A percentile compares a stretch with the other conserved stretches of the same genome.
phyloP scores from a whole-genome alignment of 2,113 vertebrate species.

The Dasyprocta punctata region DNA sequence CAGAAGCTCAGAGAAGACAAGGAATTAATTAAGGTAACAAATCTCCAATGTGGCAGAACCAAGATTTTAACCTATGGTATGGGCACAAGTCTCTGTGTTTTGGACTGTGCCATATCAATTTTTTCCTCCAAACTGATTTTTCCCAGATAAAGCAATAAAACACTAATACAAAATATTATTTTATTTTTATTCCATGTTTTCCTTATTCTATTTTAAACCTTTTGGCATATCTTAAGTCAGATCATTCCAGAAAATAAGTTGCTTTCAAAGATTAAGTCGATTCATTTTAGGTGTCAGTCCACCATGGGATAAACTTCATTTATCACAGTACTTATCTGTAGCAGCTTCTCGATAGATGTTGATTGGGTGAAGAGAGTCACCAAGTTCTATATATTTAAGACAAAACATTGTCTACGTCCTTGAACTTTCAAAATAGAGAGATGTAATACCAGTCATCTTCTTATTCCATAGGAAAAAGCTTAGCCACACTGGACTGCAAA shows the following conservation, averaged over 20 bases:
- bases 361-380: neutral
- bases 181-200: neutral
- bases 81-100: fast-evolving
- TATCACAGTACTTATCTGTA: fast-evolving
- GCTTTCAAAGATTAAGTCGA: neutral
- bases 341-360: neutral
- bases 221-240: neutral
- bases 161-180: neutral
- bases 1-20: neutral
- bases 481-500: fast-evolving
- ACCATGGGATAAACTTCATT: neutral
- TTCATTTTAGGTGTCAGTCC: neutral
- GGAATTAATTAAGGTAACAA: neutral
- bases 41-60: neutral
- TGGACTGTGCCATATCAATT: fast-evolving
- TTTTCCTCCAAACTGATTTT: neutral
- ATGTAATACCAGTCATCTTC: neutral
- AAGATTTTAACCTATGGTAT: fast-evolving
- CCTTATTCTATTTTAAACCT: neutral
- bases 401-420: fast-evolving
- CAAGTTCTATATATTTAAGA: neutral
- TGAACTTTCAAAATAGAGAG: neutral
- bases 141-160: neutral
- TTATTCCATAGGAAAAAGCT: neutral
- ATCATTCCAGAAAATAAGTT: neutral